Evolutionary conservation across 2,113 vertebrate species (phyloP).

Genomic region (Grallaria varia): DNA sequence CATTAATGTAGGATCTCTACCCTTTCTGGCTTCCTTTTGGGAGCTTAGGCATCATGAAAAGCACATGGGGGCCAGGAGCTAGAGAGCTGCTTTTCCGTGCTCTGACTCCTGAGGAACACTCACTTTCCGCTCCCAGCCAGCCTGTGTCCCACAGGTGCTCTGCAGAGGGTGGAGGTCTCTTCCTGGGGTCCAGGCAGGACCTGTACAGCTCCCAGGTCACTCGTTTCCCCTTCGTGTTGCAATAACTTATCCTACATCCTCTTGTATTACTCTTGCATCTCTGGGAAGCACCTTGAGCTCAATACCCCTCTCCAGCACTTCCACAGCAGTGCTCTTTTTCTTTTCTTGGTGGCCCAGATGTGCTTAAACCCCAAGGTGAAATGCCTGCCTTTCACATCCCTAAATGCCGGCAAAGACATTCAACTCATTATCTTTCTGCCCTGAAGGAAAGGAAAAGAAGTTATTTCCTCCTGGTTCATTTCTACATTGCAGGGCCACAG

Average conservation of each 20-base stretch:
- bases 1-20: background rate
- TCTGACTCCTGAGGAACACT: background rate
- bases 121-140: background rate
- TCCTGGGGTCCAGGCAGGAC: background rate
- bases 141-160: background rate
- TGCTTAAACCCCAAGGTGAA: background rate
- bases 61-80: background rate
- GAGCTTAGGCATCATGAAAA: rapidly evolving
- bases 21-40: background rate
- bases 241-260: background rate
- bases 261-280: background rate
- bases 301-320: background rate
- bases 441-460: background rate
- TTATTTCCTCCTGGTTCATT: background rate
- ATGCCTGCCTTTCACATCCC: background rate
- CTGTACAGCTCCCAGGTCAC: background rate
- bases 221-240: background rate
- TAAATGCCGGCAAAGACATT: background rate
- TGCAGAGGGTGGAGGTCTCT: background rate
- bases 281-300: background rate
- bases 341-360: background rate
- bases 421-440: background rate
- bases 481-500: background rate
- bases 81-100: rapidly evolving
- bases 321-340: background rate